Percentiles rank a stretch among this genome's conserved stretches.
These are phyloP conservation scores for Megalops atlanticus DNA, from an alignment of 2,113 vertebrate genomes.

Conservation along the genomic window DNA sequence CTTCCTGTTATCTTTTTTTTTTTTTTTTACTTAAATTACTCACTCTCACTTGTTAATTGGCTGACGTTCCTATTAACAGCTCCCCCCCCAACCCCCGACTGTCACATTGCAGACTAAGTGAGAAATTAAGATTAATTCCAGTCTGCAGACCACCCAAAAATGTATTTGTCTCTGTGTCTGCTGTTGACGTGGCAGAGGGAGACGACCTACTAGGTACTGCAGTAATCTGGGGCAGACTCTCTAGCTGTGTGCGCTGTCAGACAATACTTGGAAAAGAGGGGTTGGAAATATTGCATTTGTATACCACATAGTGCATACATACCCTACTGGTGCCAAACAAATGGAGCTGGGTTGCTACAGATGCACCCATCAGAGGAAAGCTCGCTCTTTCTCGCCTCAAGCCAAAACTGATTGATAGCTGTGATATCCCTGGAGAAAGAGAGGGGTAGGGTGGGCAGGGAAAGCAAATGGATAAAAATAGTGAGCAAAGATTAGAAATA, in stretches of 20 bases:
- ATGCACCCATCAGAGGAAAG: constrained; percentile 58
- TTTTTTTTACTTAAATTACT: not conserved
- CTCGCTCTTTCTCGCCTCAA: constrained; percentile 48
- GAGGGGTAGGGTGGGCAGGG: not conserved
- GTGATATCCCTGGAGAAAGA: constrained; percentile 32
- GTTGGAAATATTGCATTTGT: constrained; percentile 50
- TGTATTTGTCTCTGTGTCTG: not conserved
- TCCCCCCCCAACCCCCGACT: not conserved
- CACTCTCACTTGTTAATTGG: constrained; percentile 5
- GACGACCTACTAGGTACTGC: not conserved
- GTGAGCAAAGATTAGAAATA: constrained; percentile 37
- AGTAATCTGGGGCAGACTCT: not conserved
- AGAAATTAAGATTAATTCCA: constrained; percentile 12
- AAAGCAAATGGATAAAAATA: constrained; percentile 32
- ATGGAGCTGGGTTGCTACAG: constrained; percentile 56
- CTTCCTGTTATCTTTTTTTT: not conserved
- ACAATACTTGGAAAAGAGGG: constrained; percentile 23
- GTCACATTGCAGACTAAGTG: constrained; percentile 6
- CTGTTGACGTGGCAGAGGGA: not conserved
- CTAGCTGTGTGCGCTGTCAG: constrained; percentile 4
- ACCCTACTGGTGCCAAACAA: constrained; percentile 57
- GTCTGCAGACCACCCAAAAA: not conserved
- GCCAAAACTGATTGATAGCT: constrained; percentile 60
- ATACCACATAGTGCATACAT: constrained; percentile 29
- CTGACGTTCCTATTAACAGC: not conserved